These are phyloP conservation scores for Botrylloides violaceus DNA, from an alignment of 23 tunicate genomes.

Conservation along the genomic window DNA sequence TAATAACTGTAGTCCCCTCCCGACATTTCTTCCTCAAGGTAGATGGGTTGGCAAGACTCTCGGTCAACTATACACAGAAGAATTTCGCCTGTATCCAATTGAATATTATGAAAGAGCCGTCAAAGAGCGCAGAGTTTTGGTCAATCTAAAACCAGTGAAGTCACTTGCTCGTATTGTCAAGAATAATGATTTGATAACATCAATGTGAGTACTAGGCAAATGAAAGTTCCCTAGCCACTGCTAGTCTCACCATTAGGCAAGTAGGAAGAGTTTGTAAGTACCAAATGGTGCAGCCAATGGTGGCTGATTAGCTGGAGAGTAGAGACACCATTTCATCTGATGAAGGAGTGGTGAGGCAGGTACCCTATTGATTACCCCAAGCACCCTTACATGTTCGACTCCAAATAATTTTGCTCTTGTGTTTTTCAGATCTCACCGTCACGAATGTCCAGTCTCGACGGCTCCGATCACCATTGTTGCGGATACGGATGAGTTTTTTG, in stretches of 20 bases:
- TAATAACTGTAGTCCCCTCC: neutral
- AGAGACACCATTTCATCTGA: too few relatives aligned
- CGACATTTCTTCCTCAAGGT: constrained; percentile 25
- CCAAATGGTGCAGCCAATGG: too few relatives aligned
- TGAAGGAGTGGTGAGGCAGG: too few relatives aligned
- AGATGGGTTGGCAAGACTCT: constrained; percentile 86
- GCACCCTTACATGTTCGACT: too few relatives aligned
- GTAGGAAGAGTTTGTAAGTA: too few relatives aligned
- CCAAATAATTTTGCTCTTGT: too few relatives aligned
- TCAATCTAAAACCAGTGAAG: constrained; percentile 34
- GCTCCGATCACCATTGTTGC: constrained; percentile 41
- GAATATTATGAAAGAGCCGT: constrained; percentile 54
- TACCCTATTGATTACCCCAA: too few relatives aligned
- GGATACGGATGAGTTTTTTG: constrained; percentile 47
- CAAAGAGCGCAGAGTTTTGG: constrained; percentile 22
- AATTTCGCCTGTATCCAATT: constrained; percentile 61
- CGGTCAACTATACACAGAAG: constrained; percentile 52
- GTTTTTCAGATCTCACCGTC: constrained; percentile 61
- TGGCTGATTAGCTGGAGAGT: too few relatives aligned
- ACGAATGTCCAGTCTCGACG: constrained; percentile 56
- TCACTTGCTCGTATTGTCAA: constrained; percentile 38
- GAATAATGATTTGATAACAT: constrained; percentile 48
- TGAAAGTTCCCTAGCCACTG: too few relatives aligned
- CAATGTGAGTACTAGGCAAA: constrained; percentile 52
- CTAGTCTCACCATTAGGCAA: too few relatives aligned